phyloP scores from a whole-genome alignment of 2,113 vertebrate genomes.

The Zootoca vivipara region DNA sequence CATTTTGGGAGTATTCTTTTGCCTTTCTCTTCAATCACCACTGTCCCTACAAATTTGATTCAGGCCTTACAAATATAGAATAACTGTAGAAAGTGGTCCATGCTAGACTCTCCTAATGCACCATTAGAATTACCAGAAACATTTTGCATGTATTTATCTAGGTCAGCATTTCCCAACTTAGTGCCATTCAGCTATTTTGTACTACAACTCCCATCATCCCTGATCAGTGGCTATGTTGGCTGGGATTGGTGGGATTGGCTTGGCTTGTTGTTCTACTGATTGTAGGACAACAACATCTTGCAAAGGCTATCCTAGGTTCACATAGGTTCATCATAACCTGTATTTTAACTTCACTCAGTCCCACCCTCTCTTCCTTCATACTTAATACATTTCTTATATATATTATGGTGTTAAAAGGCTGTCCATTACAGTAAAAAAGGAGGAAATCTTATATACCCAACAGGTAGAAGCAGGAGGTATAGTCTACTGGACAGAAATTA shows the following conservation, averaged over 20 bases:
- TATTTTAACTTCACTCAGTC: not conserved
- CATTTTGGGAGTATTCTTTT: too few species aligned
- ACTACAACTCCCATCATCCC: too few species aligned
- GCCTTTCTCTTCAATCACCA: too few species aligned
- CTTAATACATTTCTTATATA: not conserved
- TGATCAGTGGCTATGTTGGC: too few species aligned
- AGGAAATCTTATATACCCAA: not conserved
- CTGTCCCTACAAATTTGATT: not conserved
- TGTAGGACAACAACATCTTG: too few species aligned
- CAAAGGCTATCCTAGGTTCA: too few species aligned
- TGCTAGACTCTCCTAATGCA: not conserved
- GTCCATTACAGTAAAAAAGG: not conserved
- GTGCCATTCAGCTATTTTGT: too few species aligned
- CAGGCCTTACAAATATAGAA: not conserved
- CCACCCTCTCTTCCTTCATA: not conserved
- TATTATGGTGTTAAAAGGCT: not conserved
- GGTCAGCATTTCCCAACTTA: too few species aligned
- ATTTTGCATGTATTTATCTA: not conserved
- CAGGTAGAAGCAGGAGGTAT: not conserved
- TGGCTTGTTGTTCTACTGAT: too few species aligned
- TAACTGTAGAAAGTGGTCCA: not conserved
- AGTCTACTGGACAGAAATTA: not conserved
- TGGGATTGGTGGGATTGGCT: too few species aligned
- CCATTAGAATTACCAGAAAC: not conserved
- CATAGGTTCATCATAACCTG: not conserved